A percentile compares a stretch with the other conserved stretches of the same genome.
These are phyloP conservation scores for Petromus typicus DNA, from an alignment of 2,113 vertebrate species.

Conservation along the genomic window DNA sequence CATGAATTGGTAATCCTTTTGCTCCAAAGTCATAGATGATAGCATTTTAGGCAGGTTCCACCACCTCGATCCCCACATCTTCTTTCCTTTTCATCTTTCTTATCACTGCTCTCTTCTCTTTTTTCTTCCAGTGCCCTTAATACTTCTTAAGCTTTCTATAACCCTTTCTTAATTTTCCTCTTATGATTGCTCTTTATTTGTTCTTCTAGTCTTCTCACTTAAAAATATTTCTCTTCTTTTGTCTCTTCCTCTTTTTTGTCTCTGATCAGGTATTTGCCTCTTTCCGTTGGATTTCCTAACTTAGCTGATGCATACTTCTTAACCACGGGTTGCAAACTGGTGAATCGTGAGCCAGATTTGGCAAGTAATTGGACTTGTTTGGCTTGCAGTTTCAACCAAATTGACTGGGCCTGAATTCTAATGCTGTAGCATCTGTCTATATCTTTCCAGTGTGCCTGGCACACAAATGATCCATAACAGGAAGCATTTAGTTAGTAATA, in stretches of 20 bases:
- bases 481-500: neutral
- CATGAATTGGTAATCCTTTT: neutral
- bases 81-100: neutral
- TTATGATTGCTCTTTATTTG: conserved; percentile 13
- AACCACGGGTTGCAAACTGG: neutral
- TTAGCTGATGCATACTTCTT: neutral
- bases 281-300: neutral
- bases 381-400: neutral
- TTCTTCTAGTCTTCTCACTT: neutral
- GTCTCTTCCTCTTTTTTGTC: neutral
- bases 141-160: neutral
- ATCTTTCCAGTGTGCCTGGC: neutral
- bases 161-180: neutral
- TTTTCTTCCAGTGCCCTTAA: neutral
- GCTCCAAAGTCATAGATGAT: neutral
- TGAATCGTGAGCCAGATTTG: neutral
- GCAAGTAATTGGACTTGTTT: neutral
- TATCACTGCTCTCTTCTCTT: neutral
- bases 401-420: neutral
- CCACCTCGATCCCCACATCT: neutral
- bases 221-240: neutral
- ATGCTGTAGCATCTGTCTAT: neutral
- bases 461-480: neutral
- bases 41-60: neutral
- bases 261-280: neutral